Evolutionary conservation across 2,113 vertebrate species (phyloP), one percentile per base, ranked within the genome.

Genomic region (Scatophagus argus): DNA sequence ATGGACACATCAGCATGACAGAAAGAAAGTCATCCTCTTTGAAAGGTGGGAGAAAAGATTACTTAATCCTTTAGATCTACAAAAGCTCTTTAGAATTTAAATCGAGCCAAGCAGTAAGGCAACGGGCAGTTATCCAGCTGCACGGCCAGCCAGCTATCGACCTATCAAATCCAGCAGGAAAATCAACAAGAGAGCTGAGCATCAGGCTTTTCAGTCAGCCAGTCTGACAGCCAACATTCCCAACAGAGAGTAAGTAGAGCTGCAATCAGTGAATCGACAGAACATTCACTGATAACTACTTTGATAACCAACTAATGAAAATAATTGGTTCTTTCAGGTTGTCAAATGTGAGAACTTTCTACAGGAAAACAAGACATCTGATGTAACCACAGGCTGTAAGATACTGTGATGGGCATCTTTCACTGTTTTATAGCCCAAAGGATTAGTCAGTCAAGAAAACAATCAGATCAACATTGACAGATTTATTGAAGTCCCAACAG

Each of bases 51-150:
- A 72, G 71, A 13, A 81, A 70, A 67, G 25, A 82, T 67, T 4
- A 61, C 49, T 74, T 76, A 79, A 88, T 82, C 58, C 72, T 52
- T 56, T 29, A 73, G 73, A 79, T 70, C 51, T 52, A 44, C 34
- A 66, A 38, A 62, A 71, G 46, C 60, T 49, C 51, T 78, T 83
- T 47, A 51, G 34, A 83, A 81, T 75, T 72, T 78, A 1, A 85
- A 83, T 6, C 0, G 78, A 87, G 58, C 74, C 62, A 0, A 64
- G 62, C 39, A 2, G 74, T 1, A n/a, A 59, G 47, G 46, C 75
- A 65, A 41, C 63, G 10, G 77, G 74, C 78, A 52, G 60, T 32
- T 41, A 49, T 67, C 47, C 77, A 73, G 70, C 66, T 64, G 68
- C 43, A 23, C 2, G n/a, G 59, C 21, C 47, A 9, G 83, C 44